Conservation (phyloP, 2,113 vertebrate genomes). For the Eupsittula cactorum region DNA sequence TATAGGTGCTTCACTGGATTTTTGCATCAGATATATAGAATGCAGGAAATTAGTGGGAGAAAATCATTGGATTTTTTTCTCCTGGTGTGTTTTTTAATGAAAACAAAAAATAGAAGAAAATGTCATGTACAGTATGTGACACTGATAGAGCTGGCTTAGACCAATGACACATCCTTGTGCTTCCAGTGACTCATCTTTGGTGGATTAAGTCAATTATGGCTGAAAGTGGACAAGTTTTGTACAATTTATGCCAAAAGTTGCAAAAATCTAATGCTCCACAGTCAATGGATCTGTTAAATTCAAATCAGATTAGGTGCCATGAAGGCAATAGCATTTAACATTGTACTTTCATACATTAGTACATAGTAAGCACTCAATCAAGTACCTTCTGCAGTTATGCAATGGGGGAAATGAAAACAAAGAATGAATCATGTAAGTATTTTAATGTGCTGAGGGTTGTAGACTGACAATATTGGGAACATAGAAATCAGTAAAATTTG, state of each 20-base stretch:
- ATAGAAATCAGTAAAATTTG: neutral
- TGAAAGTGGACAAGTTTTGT: neutral
- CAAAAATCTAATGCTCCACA: neutral
- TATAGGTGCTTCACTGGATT: neutral
- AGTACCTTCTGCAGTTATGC: neutral
- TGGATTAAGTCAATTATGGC: neutral
- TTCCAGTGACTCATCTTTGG: constrained; percentile 8
- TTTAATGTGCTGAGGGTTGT: neutral
- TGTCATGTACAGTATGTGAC: neutral
- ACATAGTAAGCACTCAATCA: neutral
- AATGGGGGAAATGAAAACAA: neutral
- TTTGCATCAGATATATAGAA: constrained; percentile 7
- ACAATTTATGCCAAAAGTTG: neutral
- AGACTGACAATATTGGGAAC: neutral
- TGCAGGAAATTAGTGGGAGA: constrained; percentile 21
- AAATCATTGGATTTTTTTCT: neutral
- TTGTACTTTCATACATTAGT: neutral
- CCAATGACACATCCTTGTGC: neutral
- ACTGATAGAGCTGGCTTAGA: neutral
- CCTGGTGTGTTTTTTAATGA: neutral
- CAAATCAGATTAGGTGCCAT: neutral
- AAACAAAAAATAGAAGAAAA: constrained; percentile 34
- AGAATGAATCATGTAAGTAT: neutral
- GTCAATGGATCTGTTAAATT: neutral
- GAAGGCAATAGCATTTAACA: neutral